phyloP scores from a whole-genome alignment of 2,797 vertebrate genomes.

The Tiaroga cobitis region DNA sequence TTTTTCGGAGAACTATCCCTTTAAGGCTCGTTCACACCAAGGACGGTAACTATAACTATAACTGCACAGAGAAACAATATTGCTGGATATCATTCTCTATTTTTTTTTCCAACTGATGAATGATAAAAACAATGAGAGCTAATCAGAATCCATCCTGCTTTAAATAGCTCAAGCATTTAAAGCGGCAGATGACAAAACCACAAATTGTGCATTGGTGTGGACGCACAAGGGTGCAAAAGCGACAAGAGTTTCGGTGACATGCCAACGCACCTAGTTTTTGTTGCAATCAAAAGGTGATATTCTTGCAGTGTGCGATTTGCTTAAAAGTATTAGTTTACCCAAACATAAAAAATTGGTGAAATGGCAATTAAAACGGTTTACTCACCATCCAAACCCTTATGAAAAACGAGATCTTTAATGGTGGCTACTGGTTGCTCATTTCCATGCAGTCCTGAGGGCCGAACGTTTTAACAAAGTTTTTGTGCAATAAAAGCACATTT shows the following conservation, averaged over 20 bases:
- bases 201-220: too few relatives aligned
- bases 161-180: too few relatives aligned
- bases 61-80: too few relatives aligned
- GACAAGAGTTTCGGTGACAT: not conserved
- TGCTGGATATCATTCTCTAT: too few relatives aligned
- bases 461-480: not conserved
- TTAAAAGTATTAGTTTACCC: not conserved
- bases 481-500: not conserved
- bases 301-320: not conserved
- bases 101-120: too few relatives aligned
- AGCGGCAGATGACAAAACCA: too few relatives aligned
- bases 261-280: not conserved
- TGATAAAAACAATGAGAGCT: too few relatives aligned
- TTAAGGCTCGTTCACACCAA: too few relatives aligned
- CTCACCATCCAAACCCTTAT: not conserved
- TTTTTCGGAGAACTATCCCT: too few relatives aligned
- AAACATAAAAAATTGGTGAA: not conserved
- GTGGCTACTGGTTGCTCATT: not conserved
- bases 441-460: not conserved
- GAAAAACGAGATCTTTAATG: not conserved
- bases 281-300: not conserved
- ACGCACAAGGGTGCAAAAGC: not conserved
- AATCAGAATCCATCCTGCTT: too few relatives aligned
- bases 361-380: not conserved
- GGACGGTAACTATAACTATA: too few relatives aligned